A percentile compares a stretch with the other conserved stretches of the same genome.
phyloP scores from a whole-genome alignment of 2,113 vertebrate genomes.

The Camarhynchus parvulus region DNA sequence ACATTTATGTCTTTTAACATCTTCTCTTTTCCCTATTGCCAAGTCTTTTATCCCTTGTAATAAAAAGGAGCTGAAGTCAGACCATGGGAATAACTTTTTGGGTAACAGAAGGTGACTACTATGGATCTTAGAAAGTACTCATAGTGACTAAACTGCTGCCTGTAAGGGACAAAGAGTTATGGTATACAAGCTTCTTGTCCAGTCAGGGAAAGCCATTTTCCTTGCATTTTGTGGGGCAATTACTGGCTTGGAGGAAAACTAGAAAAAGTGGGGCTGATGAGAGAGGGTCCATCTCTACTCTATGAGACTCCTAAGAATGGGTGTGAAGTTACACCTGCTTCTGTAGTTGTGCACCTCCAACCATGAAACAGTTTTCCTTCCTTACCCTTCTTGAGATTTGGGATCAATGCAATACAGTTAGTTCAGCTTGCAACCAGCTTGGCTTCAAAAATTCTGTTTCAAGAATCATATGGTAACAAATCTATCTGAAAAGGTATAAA shows the following conservation, averaged over 20 bases:
- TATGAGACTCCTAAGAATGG: background rate
- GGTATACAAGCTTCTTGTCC: background rate
- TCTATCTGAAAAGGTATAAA: background rate
- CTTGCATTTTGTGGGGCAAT: background rate
- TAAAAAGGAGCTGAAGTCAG: background rate
- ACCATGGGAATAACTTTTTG: background rate
- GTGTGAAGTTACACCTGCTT: background rate
- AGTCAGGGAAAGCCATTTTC: background rate
- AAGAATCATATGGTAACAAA: background rate
- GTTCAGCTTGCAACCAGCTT: background rate
- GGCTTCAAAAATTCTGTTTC: conserved; percentile 7
- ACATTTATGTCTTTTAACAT: background rate
- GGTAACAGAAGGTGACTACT: background rate
- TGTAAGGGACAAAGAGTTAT: background rate
- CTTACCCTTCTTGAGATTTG: background rate
- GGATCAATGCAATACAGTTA: background rate
- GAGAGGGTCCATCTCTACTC: background rate
- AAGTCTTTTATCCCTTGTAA: background rate
- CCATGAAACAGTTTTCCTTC: background rate
- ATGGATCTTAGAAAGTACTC: background rate
- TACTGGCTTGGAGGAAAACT: background rate
- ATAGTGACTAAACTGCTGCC: background rate
- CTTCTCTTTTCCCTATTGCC: background rate
- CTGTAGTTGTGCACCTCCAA: background rate
- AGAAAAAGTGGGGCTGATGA: background rate